Conservation (phyloP, 2,888 invertebrate species). For the Sminthurides aquaticus region DNA sequence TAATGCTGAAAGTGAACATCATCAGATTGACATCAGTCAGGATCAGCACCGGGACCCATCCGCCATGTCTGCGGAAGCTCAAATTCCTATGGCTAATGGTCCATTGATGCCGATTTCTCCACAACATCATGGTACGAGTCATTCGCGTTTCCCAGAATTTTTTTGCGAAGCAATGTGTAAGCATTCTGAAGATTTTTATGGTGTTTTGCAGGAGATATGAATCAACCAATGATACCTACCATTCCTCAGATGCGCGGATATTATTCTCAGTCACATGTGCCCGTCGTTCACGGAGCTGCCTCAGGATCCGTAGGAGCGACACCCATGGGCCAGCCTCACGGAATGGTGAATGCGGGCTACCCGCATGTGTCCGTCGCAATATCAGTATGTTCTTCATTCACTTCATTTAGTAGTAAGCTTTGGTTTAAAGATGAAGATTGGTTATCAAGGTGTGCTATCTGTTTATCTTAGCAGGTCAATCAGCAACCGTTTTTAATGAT, state of each 20-base stretch:
- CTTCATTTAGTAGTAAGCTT: too few relatives aligned
- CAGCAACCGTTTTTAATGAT: conserved; percentile 22
- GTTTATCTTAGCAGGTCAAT: conserved; percentile 4
- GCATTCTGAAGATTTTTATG: too few relatives aligned
- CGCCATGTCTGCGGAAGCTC: conserved; percentile 23
- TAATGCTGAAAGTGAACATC: not conserved
- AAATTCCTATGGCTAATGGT: conserved; percentile 28
- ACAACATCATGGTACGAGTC: conserved; percentile 24
- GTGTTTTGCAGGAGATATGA: conserved; percentile 12
- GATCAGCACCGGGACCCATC: conserved; percentile 8
- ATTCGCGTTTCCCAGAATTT: not conserved
- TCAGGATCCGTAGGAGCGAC: conserved; percentile 12
- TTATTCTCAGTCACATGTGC: conserved; percentile 18
- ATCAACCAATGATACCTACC: conserved; percentile 7
- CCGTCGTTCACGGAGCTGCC: conserved; percentile 20
- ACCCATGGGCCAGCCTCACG: conserved; percentile 16
- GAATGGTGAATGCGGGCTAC: conserved; percentile 24
- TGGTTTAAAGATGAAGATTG: too few relatives aligned
- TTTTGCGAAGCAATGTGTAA: conserved; percentile 1
- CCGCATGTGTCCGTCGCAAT: conserved; percentile 29
- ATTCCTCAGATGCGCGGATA: conserved; percentile 16
- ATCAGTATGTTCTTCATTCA: conserved; percentile 17
- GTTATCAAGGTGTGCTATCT: too few relatives aligned
- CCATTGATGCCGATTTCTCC: conserved; percentile 31
- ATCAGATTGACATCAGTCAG: not conserved